Conservation (phyloP, 1,140 invertebrate species). For the Heliothis virescens region DNA sequence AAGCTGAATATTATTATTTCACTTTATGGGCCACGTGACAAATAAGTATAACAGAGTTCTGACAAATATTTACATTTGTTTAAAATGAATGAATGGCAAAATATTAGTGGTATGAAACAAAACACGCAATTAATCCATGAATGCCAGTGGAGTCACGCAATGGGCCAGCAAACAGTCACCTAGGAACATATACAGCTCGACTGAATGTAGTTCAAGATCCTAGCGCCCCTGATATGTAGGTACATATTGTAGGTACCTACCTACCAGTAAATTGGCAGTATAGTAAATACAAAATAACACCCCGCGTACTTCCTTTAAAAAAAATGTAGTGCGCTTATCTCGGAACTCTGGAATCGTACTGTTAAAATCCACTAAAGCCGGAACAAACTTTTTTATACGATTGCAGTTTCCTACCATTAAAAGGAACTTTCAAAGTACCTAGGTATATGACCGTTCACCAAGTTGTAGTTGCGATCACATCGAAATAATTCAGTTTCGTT, state of each 20-base stretch:
- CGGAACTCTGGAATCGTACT: no score
- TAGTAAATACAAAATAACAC: no score
- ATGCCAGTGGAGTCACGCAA: slow-evolving; percentile 21
- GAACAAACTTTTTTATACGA: neutral
- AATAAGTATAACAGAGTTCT: slow-evolving; percentile 19
- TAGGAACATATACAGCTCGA: slow-evolving; percentile 1
- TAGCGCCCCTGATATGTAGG: no score
- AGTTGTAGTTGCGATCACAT: neutral
- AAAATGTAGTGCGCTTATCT: no score
- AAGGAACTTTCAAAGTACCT: slow-evolving; percentile 14
- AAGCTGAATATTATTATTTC: slow-evolving; percentile 1
- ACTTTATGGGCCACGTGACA: slow-evolving; percentile 20
- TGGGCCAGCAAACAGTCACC: slow-evolving; percentile 12
- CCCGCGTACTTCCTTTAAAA: no score
- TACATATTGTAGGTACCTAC: no score
- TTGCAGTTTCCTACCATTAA: neutral
- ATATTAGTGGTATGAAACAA: slow-evolving; percentile 38
- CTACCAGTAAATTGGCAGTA: no score
- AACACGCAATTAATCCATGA: slow-evolving; percentile 39
- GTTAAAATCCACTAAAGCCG: neutral
- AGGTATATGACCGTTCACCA: neutral
- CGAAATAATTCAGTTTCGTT: slow-evolving; percentile 12
- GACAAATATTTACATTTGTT: slow-evolving; percentile 27
- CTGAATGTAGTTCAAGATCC: neutral
- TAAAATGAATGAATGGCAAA: slow-evolving; percentile 36